phyloP scores from a whole-genome alignment of 1,140 invertebrate species.

The Chelonus insularis region DNA sequence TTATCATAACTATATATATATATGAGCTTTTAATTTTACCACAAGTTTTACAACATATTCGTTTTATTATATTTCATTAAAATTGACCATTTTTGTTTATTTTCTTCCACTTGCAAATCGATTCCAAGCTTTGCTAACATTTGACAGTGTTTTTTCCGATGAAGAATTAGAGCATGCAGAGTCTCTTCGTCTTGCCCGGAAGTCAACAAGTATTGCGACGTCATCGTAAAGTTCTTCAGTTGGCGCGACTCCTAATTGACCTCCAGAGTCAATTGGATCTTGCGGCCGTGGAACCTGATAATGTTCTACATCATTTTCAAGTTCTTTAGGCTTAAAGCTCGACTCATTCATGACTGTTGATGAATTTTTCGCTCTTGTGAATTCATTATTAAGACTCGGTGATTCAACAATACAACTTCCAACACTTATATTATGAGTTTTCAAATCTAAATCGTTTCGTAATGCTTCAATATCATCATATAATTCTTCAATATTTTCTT shows the following conservation, averaged over 20 bases:
- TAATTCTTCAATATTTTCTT: constrained; percentile 28
- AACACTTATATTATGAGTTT: neutral
- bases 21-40: no score
- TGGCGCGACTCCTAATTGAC: constrained; percentile 8
- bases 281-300: constrained; percentile 44
- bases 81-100: no score
- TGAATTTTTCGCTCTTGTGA: neutral
- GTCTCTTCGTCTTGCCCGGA: constrained; percentile 37
- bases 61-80: constrained; percentile 28
- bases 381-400: constrained; percentile 6
- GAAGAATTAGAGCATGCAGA: constrained; percentile 4
- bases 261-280: constrained; percentile 17
- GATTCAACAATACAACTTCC: neutral
- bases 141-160: constrained; percentile 10
- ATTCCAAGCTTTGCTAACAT: constrained; percentile 43
- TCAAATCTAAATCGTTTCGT: neutral
- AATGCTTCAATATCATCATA: constrained; percentile 40
- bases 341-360: constrained; percentile 1
- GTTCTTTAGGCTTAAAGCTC: neutral
- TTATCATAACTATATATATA: no score
- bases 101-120: constrained; percentile 40
- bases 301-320: constrained; percentile 35
- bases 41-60: no score
- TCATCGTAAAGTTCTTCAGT: constrained; percentile 45
- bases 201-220: constrained; percentile 40